Base-by-base conservation (phyloP, 2,113 vertebrate species). In the Pao palembangensis region DNA sequence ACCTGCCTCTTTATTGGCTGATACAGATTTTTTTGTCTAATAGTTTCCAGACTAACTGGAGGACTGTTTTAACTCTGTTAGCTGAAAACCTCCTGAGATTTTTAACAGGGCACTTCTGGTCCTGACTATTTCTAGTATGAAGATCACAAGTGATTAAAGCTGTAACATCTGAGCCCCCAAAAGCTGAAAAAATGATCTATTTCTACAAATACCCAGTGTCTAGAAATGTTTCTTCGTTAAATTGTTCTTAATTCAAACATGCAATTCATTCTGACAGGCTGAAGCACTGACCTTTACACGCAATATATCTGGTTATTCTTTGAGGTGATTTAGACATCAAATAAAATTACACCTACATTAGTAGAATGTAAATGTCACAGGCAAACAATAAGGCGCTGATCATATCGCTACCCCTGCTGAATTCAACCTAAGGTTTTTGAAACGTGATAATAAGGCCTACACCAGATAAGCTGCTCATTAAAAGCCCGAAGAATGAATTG, bases 101-200 rank as follows among this genome's bases (percentile, higher is more conserved):
- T 62, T 7, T n/a, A 19, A 7, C 46, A 50, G 23, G 17, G 4
- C 57, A 5, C 49, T 3, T 23, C 63, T 71, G 63, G 46, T 3
- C n/a, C 19, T 23, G 17, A 18, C 16, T 48, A 28, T 59, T 23
- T 57, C 42, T 11, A 31, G 19, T 5, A 44, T 81, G 21, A 19
- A 51, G 2, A 72, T 21, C 56, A 72, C 46, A 67, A 49, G 58
- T 57, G 28, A 61, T 44, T 25, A 19, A 19, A 17, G 2, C 28
- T 59, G 53, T 51, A n/a, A 51, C 73, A 74, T 43, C 71, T 69
- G 77, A 69, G 68, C 31, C 58, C 38, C 23, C 16, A 2, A 47
- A 16, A 14, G 15, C 34, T 44, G 14, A 5, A 12, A 44, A 44
- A 44, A 17, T 2, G 3, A 44, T 44, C 34, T 38, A 38, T 11